Base-by-base conservation (phyloP, 2,113 vertebrate species). In the Ictidomys tridecemlineatus region DNA sequence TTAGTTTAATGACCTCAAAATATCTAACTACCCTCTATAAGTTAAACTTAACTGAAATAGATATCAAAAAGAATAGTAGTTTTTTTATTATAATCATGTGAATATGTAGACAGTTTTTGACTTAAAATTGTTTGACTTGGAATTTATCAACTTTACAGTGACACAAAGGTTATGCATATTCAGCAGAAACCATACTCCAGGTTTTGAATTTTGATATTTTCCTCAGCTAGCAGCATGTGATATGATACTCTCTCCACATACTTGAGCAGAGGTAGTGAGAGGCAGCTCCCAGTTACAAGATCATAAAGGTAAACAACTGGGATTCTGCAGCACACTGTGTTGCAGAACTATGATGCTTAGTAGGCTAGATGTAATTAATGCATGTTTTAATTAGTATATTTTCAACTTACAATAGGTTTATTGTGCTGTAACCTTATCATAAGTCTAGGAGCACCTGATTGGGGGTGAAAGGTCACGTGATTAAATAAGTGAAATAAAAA, bases 401-500 rank as follows among this genome's bases (percentile, higher is more conserved):
- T 51, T 24, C 42, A 24, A n/a, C 32, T 69, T 69, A 28, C 8
- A n/a, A n/a, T 70, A 16, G 67, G 16, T 18, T 70, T 70, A 70
- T 70, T n/a, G 67, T 12, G 22, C n/a, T n/a, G 34, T n/a, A 85
- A 69, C 10, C 6, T 24, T 18, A 51, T 24, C 45, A n/a, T 51
- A 69, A 22, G 37, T n/a, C 83, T 69, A 32, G 34, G 22, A 85
- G 63, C 45, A 85, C 48, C 65, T 85, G 24, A 70, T 48, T 78
- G 9, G 45, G 63, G 17, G 58, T 89, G 51, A 96, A 79, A 51
- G 20, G 32, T 30, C 6, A 18, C 28, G 28, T 79, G 26, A 13
- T 67, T 51, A 34, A 92, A 82, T 39, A 94, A 83, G 18, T 32
- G 37, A 96, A 85, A 73, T 14, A 58, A 85, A 93, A 48, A 65